Percentiles rank a stretch among this genome's conserved stretches.
These are phyloP conservation scores for Mormoops blainvillei DNA, from an alignment of 2,113 vertebrate genomes.

Conservation along the genomic window DNA sequence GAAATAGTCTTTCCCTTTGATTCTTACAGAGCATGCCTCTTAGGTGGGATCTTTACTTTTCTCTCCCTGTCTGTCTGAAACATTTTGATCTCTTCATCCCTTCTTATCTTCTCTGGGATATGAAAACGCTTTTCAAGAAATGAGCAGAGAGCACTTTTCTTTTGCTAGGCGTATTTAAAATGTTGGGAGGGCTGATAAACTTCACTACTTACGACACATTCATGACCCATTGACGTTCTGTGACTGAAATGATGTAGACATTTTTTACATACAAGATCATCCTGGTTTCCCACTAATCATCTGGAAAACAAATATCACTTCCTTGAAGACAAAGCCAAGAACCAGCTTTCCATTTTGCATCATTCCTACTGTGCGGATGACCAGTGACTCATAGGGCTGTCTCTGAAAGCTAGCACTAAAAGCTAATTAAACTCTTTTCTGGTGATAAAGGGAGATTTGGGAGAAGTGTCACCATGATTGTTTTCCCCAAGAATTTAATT, in stretches of 20 bases:
- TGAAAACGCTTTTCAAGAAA: constrained; percentile 34
- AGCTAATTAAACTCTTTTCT: constrained; percentile 86
- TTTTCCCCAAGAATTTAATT: constrained; percentile 86
- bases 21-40: constrained; percentile 53
- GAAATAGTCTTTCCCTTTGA: constrained; percentile 9
- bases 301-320: constrained; percentile 62
- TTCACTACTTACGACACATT: constrained; percentile 6
- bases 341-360: constrained; percentile 59
- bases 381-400: constrained; percentile 74
- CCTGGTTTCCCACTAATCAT: constrained; percentile 33
- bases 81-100: constrained; percentile 51
- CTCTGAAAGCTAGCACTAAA: constrained; percentile 82
- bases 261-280: constrained; percentile 57
- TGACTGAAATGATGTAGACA: constrained; percentile 49
- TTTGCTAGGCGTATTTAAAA: constrained; percentile 53
- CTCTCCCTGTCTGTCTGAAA: constrained; percentile 18
- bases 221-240: not conserved
- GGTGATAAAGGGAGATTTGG: constrained; percentile 81
- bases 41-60: constrained; percentile 64
- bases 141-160: constrained; percentile 25
- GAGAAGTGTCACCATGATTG: constrained; percentile 79
- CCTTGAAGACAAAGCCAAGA: constrained; percentile 26
- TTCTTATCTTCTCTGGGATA: constrained; percentile 7
- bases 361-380: constrained; percentile 67
- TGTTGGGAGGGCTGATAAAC: constrained; percentile 55